Evolutionary conservation across 2,888 invertebrate species (phyloP).

Genomic region (Trissoscelio sp.): DNA sequence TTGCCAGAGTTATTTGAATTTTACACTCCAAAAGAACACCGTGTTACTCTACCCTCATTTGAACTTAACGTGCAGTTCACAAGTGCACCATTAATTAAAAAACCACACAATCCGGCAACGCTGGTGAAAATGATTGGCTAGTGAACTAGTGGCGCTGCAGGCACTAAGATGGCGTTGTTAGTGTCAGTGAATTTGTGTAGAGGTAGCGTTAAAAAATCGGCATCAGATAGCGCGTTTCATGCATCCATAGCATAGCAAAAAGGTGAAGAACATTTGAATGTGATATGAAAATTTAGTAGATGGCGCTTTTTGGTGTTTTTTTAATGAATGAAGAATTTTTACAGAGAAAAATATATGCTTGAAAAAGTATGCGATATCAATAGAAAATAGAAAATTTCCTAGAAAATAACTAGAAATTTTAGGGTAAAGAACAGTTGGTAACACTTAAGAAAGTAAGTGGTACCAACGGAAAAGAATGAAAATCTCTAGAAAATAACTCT

Average conservation of each 20-base stretch:
- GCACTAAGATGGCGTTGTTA: slow-evolving; percentile 46
- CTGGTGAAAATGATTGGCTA: slow-evolving; percentile 56
- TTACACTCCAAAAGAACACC: slow-evolving; percentile 19
- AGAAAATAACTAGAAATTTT: too few relatives aligned
- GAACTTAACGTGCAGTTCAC: slow-evolving; percentile 2
- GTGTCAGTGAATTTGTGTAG: slow-evolving; percentile 11
- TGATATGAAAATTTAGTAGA: not conserved
- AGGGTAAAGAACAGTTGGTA: too few relatives aligned
- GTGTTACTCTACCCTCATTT: not conserved
- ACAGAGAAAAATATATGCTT: too few relatives aligned
- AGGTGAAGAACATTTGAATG: not conserved
- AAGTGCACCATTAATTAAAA: too few relatives aligned
- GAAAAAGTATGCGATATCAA: too few relatives aligned
- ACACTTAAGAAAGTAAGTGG: too few relatives aligned
- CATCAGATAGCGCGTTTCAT: slow-evolving; percentile 33
- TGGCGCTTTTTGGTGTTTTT: not conserved
- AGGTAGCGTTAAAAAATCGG: slow-evolving; percentile 31
- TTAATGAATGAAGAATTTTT: too few relatives aligned
- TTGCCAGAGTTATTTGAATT: slow-evolving; percentile 44
- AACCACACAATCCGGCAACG: slow-evolving; percentile 49
- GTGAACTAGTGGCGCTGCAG: slow-evolving; percentile 61
- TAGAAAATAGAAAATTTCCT: too few relatives aligned
- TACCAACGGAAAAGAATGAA: too few relatives aligned
- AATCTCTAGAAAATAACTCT: too few relatives aligned
- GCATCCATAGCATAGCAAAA: slow-evolving; percentile 15